Evolutionary conservation across 2,888 invertebrate species (phyloP).

Genomic region (Leptopterna dolabrata): DNA sequence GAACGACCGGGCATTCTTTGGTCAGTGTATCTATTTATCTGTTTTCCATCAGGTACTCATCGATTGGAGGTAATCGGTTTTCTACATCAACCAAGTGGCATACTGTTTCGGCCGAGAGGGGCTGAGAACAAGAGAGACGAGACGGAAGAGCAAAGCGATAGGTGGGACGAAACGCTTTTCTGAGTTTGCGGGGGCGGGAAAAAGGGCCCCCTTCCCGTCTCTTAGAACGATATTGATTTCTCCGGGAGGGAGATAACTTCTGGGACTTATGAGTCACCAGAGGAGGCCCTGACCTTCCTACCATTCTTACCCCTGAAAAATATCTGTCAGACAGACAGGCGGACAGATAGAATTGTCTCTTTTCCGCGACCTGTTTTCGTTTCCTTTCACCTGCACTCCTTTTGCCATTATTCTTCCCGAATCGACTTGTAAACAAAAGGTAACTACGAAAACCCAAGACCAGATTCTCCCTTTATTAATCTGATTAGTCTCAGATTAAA

Average conservation of each 20-base stretch:
- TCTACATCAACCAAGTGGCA: not conserved
- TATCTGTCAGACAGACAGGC: not conserved
- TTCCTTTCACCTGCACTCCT: too few relatives aligned
- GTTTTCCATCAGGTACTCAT: not conserved
- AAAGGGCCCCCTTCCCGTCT: constrained; percentile 17
- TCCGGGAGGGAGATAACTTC: constrained; percentile 37
- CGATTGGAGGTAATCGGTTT: not conserved
- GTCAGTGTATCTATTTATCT: too few relatives aligned
- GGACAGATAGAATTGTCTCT: not conserved
- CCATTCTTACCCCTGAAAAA: constrained; percentile 12
- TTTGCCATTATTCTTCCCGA: too few relatives aligned
- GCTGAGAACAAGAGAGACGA: not conserved
- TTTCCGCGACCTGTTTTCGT: not conserved
- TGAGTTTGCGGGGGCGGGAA: constrained; percentile 26
- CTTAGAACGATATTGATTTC: constrained; percentile 37
- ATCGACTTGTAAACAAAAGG: too few relatives aligned
- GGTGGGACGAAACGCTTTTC: not conserved
- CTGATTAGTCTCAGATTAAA: too few relatives aligned
- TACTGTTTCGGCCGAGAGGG: not conserved
- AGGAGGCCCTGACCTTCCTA: constrained; percentile 33
- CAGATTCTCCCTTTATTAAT: too few relatives aligned
- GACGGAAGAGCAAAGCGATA: not conserved
- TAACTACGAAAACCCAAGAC: too few relatives aligned
- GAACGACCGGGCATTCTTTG: too few relatives aligned
- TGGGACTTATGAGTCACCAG: constrained; percentile 36